Conservation (phyloP, 2,797 vertebrate species). For the Galagoides demidoff region DNA sequence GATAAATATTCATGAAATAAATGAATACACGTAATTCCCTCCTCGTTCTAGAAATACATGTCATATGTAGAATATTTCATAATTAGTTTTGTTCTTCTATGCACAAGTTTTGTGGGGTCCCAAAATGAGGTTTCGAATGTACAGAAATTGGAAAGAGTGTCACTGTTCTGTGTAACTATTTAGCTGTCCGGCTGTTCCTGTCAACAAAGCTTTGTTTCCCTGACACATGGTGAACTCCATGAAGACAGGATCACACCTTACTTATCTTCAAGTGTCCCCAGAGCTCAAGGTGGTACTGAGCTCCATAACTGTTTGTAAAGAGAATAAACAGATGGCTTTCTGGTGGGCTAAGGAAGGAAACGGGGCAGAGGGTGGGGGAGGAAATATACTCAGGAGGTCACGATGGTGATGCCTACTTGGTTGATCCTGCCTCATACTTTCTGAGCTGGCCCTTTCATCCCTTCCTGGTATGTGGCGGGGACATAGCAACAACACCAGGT, state of each 20-base stretch:
- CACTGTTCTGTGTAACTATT: neutral
- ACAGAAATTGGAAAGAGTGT: neutral
- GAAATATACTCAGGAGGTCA: no score
- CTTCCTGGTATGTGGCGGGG: neutral
- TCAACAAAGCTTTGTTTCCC: neutral
- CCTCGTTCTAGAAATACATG: neutral
- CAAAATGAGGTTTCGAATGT: constrained; percentile 7
- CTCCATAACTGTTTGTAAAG: neutral
- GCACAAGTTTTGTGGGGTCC: neutral
- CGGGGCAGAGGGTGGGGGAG: neutral
- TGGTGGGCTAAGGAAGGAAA: neutral
- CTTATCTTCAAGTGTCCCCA: neutral
- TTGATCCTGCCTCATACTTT: neutral
- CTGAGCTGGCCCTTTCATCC: neutral
- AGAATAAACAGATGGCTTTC: neutral
- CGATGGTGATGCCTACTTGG: neutral
- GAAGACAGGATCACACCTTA: neutral
- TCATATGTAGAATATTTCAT: constrained; percentile 54
- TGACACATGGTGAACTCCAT: neutral
- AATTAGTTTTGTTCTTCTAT: constrained; percentile 35
- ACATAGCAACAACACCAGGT: neutral
- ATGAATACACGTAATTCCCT: constrained; percentile 3
- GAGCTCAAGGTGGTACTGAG: neutral
- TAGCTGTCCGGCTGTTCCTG: neutral
- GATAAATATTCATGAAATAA: constrained; percentile 39